Percentiles rank a stretch among this genome's conserved stretches.
Conservation (phyloP, 2,113 vertebrate species). For the Petroica traversi region DNA sequence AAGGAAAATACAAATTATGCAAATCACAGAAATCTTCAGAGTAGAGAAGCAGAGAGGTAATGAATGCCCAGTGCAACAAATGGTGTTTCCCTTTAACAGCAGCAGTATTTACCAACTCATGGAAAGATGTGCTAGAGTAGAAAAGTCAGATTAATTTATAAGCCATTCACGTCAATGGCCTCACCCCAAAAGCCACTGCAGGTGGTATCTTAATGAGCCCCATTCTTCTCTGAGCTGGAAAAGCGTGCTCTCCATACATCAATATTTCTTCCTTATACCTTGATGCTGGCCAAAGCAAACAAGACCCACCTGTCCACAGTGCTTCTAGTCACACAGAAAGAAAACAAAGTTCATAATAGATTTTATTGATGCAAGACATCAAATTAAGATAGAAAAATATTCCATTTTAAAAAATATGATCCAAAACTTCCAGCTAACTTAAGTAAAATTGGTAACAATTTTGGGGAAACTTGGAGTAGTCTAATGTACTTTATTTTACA, state of each 20-base stretch:
- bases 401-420: not conserved
- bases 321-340: not conserved
- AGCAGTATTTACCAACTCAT: not conserved
- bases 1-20: not conserved
- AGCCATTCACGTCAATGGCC: not conserved
- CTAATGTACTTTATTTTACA: not conserved
- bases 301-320: conserved; percentile 18
- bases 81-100: not conserved
- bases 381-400: not conserved
- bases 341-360: conserved; percentile 2
- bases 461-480: not conserved
- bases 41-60: not conserved
- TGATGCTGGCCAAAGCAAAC: conserved; percentile 52
- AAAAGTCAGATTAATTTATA: not conserved
- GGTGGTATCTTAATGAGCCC: not conserved
- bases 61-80: accelerated
- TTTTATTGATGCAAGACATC: not conserved
- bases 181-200: not conserved
- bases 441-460: not conserved
- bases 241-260: not conserved
- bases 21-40: not conserved
- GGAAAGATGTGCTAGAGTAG: not conserved
- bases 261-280: conserved; percentile 2
- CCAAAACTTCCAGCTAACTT: not conserved
- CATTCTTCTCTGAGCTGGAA: not conserved